Evolutionary conservation across 2,797 vertebrate genomes (phyloP).

Genomic region (Hippocampus kuda): DNA sequence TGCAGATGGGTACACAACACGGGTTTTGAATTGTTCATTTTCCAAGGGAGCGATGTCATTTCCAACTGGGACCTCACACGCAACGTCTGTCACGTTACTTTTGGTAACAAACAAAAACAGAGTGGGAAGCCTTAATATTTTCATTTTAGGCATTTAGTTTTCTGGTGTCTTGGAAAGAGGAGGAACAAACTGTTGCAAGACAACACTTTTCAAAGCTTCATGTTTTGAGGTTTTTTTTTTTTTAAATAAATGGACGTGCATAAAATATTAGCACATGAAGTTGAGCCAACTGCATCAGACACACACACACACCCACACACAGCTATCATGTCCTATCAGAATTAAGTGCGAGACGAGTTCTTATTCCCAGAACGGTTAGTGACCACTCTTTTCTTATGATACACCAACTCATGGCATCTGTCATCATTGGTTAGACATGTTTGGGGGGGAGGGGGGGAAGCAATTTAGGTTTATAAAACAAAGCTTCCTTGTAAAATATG

Average conservation of each 20-base stretch:
- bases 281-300: neutral
- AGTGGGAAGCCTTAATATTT: conserved; percentile 7
- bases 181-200: conserved; percentile 4
- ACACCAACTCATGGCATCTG: neutral
- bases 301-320: neutral
- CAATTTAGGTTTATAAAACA: neutral
- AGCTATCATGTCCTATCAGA: neutral
- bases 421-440: conserved; percentile 1
- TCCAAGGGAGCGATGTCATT: conserved; percentile 6
- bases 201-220: neutral
- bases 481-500: neutral
- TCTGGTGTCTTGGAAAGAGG: neutral
- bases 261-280: neutral
- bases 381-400: conserved; percentile 20
- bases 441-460: conserved; percentile 3
- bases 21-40: neutral
- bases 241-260: too few species aligned
- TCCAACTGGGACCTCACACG: conserved; percentile 15
- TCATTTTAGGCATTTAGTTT: conserved; percentile 8
- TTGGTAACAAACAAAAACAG: neutral
- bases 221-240: neutral
- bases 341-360: conserved; percentile 32
- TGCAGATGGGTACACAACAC: neutral
- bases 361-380: conserved; percentile 28
- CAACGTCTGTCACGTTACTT: conserved; percentile 10